Conservation (phyloP, 23 tunicate genomes). For the Phallusia fumigata region DNA sequence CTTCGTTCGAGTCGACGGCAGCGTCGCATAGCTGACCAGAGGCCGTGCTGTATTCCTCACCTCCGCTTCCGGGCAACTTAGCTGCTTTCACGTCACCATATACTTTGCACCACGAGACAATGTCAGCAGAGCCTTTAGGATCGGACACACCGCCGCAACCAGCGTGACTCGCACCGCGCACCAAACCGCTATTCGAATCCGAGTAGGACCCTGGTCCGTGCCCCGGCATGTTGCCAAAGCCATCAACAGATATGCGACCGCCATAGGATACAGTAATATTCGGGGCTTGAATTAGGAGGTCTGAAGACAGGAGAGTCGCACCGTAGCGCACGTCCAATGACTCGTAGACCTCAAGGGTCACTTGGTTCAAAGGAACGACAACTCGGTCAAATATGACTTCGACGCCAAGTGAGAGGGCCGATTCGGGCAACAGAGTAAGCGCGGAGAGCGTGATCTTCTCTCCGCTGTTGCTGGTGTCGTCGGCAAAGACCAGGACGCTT, state of each 20-base stretch:
- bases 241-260: slow-evolving; percentile 14
- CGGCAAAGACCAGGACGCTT: background rate
- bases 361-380: background rate
- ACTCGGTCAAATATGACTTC: background rate
- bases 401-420: slow-evolving; percentile 13
- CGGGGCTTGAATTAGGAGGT: background rate
- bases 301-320: slow-evolving; percentile 13
- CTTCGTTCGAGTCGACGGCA: background rate
- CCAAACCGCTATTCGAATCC: background rate
- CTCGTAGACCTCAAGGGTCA: background rate
- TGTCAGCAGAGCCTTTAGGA: background rate
- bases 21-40: background rate
- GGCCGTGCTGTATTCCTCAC: slow-evolving; percentile 1
- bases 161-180: slow-evolving; percentile 28
- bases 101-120: slow-evolving; percentile 11
- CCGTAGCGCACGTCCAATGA: slow-evolving; percentile 13
- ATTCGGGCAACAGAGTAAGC: slow-evolving; percentile 4
- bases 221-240: slow-evolving; percentile 19
- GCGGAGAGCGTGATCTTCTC: background rate
- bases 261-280: slow-evolving; percentile 23
- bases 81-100: slow-evolving; percentile 19
- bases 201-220: slow-evolving; percentile 11
- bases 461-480: background rate
- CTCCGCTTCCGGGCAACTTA: slow-evolving; percentile 18
- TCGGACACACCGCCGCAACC: slow-evolving; percentile 22